Evolutionary conservation across 2,888 invertebrate species (phyloP), one percentile per base, ranked within the genome.

Genomic region (Macrophya annulata): DNA sequence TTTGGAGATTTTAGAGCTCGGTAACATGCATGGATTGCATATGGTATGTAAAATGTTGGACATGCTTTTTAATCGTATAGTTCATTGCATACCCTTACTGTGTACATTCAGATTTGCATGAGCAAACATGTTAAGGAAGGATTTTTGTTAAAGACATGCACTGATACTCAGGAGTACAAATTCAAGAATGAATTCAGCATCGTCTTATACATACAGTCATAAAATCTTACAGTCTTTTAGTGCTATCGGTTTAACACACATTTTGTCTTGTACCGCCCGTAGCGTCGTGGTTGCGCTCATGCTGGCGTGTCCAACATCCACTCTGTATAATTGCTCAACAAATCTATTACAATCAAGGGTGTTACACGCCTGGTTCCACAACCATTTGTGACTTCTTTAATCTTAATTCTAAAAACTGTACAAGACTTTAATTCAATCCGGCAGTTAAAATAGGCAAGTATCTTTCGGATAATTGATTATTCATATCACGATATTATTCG

Each of bases 221-320:
- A 89, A 89, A 90, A 90, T 93, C 93, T 93, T 93, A 93, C 93
- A 90, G 91, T 93, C 51, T 92, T 91, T 92, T 91, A 89, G 91
- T 88, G 92, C 89, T 93, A 89, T 93, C 93, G 91, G 93, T 93
- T 92, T 93, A 93, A 92, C 93, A 93, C 87, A 92, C 93, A 91
- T 93, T 93, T 90, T 93, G 93, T 93, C 93, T 91, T 93, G 93
- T 93, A 93, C 89, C 92, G 92, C 89, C 93, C 92, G 88, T 86
- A 91, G 90, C 91, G 92, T 89, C 91, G 91, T 88, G 90, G 90
- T 89, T 90, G 90, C 88, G 90, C 88, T 88, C 91, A 88, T 86
- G 91, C 87, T 87, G 90, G 90, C 88, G 89, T 90, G 87, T 90
- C 90, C 88, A 86, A 87, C 88, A 91, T 91, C 93, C 93, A 92